Base-by-base conservation (phyloP, 2,113 vertebrate species). In the Poecilia latipinna region DNA sequence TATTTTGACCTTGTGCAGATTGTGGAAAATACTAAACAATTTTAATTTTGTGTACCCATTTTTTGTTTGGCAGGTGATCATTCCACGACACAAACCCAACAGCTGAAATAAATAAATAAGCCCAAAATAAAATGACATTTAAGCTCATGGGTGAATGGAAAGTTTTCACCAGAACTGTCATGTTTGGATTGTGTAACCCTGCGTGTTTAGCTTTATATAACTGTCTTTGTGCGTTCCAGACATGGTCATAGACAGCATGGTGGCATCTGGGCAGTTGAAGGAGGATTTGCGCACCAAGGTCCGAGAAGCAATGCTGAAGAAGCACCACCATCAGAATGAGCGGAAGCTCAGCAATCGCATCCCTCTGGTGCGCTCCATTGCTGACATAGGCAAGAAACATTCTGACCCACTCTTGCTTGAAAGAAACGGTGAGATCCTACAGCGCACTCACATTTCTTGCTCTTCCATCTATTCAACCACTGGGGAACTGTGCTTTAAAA, bases 311-410 rank as follows among this genome's bases (percentile, higher is more conserved):
- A 96, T 98, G 90, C 90, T 98, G 57, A 98, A 97, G 92, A 96
- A 96, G 60, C 97, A 98, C 78, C 97, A 98, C 90, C 97, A 98
- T 86, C 97, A 98, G 91, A 98, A 96, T 2, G 97, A 98, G 92
- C 96, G 97, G 85, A 98, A 96, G 77, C 95, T 98, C 87, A 95
- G 96, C 90, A 98, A 94, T 84, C 96, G 97, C 88, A 97, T 98
- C 82, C 97, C 97, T 4, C 90, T 98, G 73, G 97, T 98, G 91
- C 97, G 97, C 78, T 98, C 97, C 82, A 96, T 98, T 90, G 97
- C 97, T 90, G 97, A 98, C 92, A 98, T 98, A 97, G 97, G 97
- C 96, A 98, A 98, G 97, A 98, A 98, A 97, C 96, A 98, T 95
- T 98, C 97, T 95, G 97, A 98, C 83, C 96, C 96, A 92, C 95